phyloP scores from a whole-genome alignment of 2,113 vertebrate genomes.

The Albula goreensis region DNA sequence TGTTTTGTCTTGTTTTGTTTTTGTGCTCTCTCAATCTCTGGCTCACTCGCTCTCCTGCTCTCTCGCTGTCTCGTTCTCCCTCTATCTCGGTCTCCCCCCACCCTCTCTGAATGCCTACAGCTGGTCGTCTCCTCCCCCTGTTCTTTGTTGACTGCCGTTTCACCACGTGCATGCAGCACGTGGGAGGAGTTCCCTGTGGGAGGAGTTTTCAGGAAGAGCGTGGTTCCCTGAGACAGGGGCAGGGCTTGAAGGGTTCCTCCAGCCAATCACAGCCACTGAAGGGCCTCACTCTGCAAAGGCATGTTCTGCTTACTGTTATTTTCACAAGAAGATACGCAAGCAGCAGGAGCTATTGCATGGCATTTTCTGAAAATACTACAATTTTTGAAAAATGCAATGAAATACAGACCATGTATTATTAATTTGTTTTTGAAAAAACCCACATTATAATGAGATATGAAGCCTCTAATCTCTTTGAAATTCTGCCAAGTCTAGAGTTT shows the following conservation, averaged over 20 bases:
- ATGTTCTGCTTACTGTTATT: conserved; percentile 33
- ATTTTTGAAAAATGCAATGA: not conserved
- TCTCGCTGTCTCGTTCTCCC: not conserved
- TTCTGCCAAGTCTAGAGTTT: not conserved
- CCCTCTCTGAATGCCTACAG: conserved; percentile 13
- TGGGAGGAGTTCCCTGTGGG: conserved; percentile 56
- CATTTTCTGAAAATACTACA: not conserved
- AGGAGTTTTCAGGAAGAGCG: not conserved
- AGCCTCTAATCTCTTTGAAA: not conserved
- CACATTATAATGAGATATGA: not conserved
- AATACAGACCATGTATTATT: not conserved
- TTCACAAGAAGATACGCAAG: not conserved
- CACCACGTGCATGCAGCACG: conserved; percentile 63
- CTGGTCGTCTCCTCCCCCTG: conserved; percentile 33
- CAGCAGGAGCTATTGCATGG: not conserved
- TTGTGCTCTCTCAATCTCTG: not conserved
- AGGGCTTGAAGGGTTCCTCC: conserved; percentile 44
- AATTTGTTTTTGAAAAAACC: not conserved
- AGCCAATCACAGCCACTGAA: not conserved
- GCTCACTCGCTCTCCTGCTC: not conserved
- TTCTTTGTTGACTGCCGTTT: conserved; percentile 49
- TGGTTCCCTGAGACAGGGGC: conserved; percentile 59
- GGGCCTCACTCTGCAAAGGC: not conserved
- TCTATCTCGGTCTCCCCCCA: not conserved
- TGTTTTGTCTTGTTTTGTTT: not conserved